Conservation (phyloP, 64 coral and sea anemone species). For the Catalaphyllia jardinei region DNA sequence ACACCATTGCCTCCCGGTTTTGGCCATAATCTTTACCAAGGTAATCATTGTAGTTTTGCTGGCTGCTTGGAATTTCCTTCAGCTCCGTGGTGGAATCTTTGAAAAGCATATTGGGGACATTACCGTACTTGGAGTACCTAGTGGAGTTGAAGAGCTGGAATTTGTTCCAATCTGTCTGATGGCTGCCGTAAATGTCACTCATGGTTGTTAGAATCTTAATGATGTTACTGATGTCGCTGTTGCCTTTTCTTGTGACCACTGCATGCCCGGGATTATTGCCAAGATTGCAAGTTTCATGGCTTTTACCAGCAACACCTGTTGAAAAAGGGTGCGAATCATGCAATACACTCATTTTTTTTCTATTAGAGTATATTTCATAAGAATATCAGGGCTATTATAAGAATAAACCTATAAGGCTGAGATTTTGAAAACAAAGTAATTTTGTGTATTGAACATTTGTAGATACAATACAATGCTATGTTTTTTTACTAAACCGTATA, state of each 20-base stretch:
- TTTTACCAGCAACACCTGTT: background rate
- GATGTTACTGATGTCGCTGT: background rate
- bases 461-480: no score
- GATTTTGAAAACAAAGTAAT: no score
- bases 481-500: no score
- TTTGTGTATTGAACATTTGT: no score
- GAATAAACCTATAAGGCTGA: no score
- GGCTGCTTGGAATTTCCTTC: background rate
- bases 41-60: slow-evolving; percentile 5
- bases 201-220: background rate
- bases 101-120: slow-evolving; percentile 45
- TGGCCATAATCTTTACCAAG: slow-evolving; percentile 43
- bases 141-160: slow-evolving; percentile 40
- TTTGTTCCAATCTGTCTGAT: background rate
- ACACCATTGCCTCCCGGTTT: slow-evolving; percentile 8
- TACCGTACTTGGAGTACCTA: background rate
- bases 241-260: slow-evolving; percentile 12
- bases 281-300: slow-evolving; percentile 10
- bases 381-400: no score
- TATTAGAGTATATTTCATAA: background rate
- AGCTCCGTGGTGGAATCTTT: slow-evolving; percentile 52
- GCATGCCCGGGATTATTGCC: background rate
- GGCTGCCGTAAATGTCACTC: background rate
- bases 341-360: background rate
- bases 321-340: background rate